These are phyloP conservation scores for Amphimedon queenslandica DNA, from an alignment of 37 sponge, comb jelly and placozoan genomes.

Conservation along the genomic window DNA sequence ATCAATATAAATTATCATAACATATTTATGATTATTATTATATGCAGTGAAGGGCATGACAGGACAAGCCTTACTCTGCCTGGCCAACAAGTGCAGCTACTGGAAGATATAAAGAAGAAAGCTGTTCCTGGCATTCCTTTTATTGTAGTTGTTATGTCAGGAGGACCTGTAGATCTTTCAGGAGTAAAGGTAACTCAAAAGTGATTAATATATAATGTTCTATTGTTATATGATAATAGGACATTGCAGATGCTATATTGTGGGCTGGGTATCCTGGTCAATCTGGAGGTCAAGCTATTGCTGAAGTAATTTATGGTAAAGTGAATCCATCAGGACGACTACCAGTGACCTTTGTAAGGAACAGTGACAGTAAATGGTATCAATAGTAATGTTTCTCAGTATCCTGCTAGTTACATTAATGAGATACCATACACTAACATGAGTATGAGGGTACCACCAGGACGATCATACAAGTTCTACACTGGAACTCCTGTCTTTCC, in stretches of 20 bases:
- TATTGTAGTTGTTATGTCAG: slow-evolving; percentile 73
- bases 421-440: slow-evolving; percentile 62
- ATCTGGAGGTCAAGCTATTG: slow-evolving; percentile 75
- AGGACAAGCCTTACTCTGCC: slow-evolving; percentile 55
- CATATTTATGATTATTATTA: neutral
- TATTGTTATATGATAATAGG: slow-evolving; percentile 11
- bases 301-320: slow-evolving; percentile 68
- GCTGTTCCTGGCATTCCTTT: slow-evolving; percentile 20
- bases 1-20: too few species aligned
- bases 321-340: slow-evolving; percentile 76
- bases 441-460: slow-evolving; percentile 64
- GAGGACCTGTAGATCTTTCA: slow-evolving; percentile 74
- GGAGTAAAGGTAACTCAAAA: slow-evolving; percentile 43
- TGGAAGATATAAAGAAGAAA: slow-evolving; percentile 26
- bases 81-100: slow-evolving; percentile 54
- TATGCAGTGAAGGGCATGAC: slow-evolving; percentile 73
- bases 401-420: slow-evolving; percentile 73
- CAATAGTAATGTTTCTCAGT: slow-evolving; percentile 19
- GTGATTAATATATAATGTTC: neutral
- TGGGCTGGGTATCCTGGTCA: slow-evolving; percentile 84
- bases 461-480: slow-evolving; percentile 80
- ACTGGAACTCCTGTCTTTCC: slow-evolving; percentile 56
- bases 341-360: slow-evolving; percentile 68
- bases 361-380: neutral
- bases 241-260: slow-evolving; percentile 58